A percentile compares a stretch with the other conserved stretches of the same genome.
Conservation (phyloP, 2,113 vertebrate species). For the Gobius niger region DNA sequence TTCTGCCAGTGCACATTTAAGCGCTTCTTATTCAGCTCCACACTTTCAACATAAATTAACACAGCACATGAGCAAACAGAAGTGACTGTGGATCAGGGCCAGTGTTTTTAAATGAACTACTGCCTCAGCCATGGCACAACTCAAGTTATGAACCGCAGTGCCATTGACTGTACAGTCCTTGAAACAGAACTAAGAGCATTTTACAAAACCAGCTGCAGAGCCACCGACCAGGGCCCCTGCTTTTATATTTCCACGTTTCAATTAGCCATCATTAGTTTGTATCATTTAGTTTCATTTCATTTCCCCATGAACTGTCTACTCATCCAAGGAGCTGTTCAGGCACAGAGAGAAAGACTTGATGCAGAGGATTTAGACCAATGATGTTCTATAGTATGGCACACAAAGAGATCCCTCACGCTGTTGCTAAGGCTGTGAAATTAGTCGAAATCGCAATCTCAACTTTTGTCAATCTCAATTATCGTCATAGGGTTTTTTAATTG, state of each 20-base stretch:
- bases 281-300: slow-evolving; percentile 10
- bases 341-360: background rate
- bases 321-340: background rate
- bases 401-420: background rate
- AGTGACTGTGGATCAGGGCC: slow-evolving; percentile 41
- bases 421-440: too few relatives aligned
- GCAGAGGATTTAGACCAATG: background rate
- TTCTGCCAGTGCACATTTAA: slow-evolving; percentile 9
- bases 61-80: slow-evolving; percentile 30
- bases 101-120: slow-evolving; percentile 43
- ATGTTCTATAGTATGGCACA: background rate
- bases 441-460: too few relatives aligned
- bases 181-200: background rate
- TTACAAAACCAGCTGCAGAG: background rate
- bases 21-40: slow-evolving; percentile 22
- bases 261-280: background rate
- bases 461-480: too few relatives aligned
- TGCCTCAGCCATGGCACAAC: slow-evolving; percentile 19
- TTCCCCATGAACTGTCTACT: slow-evolving; percentile 3
- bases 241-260: slow-evolving; percentile 24
- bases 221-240: slow-evolving; percentile 2
- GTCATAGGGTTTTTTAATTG: too few relatives aligned
- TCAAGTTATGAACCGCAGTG: slow-evolving; percentile 13
- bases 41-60: slow-evolving; percentile 21
- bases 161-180: slow-evolving; percentile 5